phyloP scores from a whole-genome alignment of 2,888 invertebrate species.

The Axea sp. region DNA sequence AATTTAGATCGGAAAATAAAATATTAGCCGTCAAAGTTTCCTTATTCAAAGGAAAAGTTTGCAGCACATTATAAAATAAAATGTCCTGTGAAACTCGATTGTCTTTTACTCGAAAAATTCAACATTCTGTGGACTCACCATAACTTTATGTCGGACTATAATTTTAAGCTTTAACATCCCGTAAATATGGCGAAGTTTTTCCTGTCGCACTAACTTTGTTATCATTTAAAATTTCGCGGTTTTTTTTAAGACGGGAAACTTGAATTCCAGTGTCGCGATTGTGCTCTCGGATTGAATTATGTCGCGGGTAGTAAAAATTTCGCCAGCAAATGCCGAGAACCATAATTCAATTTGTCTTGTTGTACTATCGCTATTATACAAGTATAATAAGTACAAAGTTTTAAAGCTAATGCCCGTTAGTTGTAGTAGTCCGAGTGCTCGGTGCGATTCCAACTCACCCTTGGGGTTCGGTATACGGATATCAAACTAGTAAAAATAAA shows the following conservation, averaged over 20 bases:
- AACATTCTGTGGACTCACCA: conserved; percentile 1
- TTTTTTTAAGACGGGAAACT: conserved; percentile 24
- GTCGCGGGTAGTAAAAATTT: conserved; percentile 10
- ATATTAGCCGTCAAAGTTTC: too few species aligned
- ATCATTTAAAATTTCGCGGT: conserved; percentile 24
- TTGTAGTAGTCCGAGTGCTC: conserved; percentile 5
- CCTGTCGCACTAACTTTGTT: conserved; percentile 16
- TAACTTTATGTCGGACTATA: conserved; percentile 5
- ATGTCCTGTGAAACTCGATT: conserved; percentile 1
- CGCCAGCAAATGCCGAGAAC: conserved; percentile 8
- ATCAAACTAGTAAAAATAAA: conserved; percentile 43
- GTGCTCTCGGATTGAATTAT: conserved; percentile 19
- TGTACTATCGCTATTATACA: conserved; percentile 32
- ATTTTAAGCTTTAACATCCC: conserved; percentile 28
- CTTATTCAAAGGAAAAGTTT: background rate
- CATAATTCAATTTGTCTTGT: conserved; percentile 34
- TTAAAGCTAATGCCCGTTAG: conserved; percentile 21
- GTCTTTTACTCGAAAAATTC: background rate
- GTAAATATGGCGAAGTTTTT: conserved; percentile 29
- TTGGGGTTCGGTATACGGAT: conserved; percentile 25
- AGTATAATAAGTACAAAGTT: conserved; percentile 35
- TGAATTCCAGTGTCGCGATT: conserved; percentile 2
- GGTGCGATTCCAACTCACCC: conserved; percentile 1
- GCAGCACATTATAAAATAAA: conserved; percentile 1
- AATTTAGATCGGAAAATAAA: too few species aligned